Evolutionary conservation across 2,113 vertebrate genomes (phyloP).

Genomic region (Polyodon spathula): DNA sequence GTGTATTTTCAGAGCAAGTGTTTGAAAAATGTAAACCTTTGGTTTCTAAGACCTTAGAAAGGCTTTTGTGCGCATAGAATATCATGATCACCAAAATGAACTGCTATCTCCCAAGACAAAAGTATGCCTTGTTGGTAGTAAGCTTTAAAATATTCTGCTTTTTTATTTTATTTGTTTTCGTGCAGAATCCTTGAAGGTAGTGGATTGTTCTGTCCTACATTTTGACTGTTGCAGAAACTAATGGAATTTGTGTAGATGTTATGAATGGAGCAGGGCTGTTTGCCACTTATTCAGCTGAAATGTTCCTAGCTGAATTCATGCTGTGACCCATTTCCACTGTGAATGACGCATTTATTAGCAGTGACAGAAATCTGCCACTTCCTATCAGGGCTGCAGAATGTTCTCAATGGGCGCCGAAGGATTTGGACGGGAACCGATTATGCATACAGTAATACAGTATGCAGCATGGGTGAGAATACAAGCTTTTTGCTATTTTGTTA

Average conservation of each 20-base stretch:
- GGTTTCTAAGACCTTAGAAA: no score
- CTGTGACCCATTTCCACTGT: slow-evolving; percentile 3
- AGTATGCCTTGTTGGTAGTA: no score
- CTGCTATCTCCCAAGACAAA: no score
- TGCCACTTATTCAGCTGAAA: slow-evolving; percentile 1
- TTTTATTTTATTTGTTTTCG: background rate
- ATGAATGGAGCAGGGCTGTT: background rate
- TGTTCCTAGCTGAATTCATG: background rate
- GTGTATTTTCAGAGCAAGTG: no score
- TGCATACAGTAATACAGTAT: no score
- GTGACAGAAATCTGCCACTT: background rate
- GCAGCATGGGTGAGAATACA: no score
- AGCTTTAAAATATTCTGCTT: no score
- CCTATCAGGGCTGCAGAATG: background rate
- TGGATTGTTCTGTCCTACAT: background rate
- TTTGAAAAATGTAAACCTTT: no score
- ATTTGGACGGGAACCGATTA: no score
- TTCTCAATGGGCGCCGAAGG: background rate
- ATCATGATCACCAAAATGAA: no score
- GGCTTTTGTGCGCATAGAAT: no score
- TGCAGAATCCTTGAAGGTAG: background rate
- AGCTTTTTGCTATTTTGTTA: no score
- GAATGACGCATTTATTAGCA: slow-evolving; percentile 6
- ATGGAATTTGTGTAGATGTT: background rate
- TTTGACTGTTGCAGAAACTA: background rate